These are phyloP conservation scores for Drosophila nebulosa DNA, from an alignment of 1,140 invertebrate genomes.

Conservation along the genomic window DNA sequence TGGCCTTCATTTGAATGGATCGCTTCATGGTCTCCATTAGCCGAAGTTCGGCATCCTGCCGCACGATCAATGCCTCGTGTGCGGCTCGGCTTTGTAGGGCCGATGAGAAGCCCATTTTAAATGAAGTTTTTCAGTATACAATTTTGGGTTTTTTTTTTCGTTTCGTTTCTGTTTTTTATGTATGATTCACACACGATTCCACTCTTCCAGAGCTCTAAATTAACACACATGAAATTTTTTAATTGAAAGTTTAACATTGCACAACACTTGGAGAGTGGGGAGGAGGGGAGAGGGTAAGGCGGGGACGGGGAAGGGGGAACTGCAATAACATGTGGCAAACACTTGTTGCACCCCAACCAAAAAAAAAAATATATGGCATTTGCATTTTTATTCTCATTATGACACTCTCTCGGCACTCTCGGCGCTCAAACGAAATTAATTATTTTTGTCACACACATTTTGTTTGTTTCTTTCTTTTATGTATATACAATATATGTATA, in stretches of 20 bases:
- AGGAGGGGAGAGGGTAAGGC: background rate
- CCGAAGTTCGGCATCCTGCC: conserved; percentile 95
- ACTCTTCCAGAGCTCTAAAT: background rate
- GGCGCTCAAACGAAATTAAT: conserved; percentile 29
- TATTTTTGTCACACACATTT: conserved; percentile 46
- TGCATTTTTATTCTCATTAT: conserved; percentile 31
- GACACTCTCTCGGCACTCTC: conserved; percentile 25
- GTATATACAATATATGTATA: too few species aligned
- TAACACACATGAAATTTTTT: background rate
- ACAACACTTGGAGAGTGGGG: background rate
- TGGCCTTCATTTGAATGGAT: conserved; percentile 91
- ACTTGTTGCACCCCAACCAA: conserved; percentile 65
- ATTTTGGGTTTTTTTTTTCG: background rate
- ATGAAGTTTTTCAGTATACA: too few species aligned
- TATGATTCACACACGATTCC: conserved; percentile 18
- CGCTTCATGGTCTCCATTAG: conserved; percentile 94
- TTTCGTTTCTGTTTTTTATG: conserved; percentile 10
- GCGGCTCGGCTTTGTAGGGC: conserved; percentile 90
- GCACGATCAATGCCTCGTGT: conserved; percentile 91
- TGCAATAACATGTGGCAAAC: conserved; percentile 60
- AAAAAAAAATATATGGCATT: conserved; percentile 27
- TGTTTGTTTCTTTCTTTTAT: conserved; percentile 3
- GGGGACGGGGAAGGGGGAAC: too few species aligned
- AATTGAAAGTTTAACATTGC: background rate
- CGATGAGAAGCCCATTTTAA: conserved; percentile 91